Percentiles rank a stretch among this genome's conserved stretches.
Conservation (phyloP, 2,888 invertebrate genomes). For the Unio delphinus region DNA sequence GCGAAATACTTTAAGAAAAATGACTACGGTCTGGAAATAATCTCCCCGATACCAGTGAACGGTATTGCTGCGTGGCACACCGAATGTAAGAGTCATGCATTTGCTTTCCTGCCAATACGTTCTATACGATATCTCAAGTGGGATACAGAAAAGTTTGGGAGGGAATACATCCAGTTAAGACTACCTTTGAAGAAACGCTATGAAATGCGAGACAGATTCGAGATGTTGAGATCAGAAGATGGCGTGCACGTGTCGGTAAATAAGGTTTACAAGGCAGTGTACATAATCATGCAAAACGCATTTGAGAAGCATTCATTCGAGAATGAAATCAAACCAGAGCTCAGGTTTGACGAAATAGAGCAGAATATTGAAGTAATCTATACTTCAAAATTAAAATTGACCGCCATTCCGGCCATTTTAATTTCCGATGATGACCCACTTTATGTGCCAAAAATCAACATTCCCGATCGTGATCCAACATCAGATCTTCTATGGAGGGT, state of each 20-base stretch:
- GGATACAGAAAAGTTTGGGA: constrained; percentile 15
- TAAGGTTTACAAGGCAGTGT: constrained; percentile 43
- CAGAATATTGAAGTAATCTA: constrained; percentile 33
- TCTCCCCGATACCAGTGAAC: constrained; percentile 22
- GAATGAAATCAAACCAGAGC: constrained; percentile 22
- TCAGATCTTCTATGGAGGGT: constrained; percentile 32
- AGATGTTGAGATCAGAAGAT: constrained; percentile 47
- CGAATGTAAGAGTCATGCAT: constrained; percentile 17
- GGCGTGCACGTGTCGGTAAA: constrained; percentile 48
- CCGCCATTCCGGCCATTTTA: constrained; percentile 28
- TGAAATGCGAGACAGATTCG: constrained; percentile 14
- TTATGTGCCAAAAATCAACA: constrained; percentile 28
- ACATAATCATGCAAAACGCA: constrained; percentile 43
- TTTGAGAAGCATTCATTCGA: constrained; percentile 33
- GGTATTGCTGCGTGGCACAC: constrained; percentile 32
- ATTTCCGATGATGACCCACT: constrained; percentile 28
- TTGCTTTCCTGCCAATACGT: constrained; percentile 29
- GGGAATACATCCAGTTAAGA: constrained; percentile 25
- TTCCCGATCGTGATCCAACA: constrained; percentile 32
- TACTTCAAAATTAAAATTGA: constrained; percentile 26
- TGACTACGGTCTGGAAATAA: constrained; percentile 26
- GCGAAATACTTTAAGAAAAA: constrained; percentile 21
- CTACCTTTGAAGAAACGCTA: constrained; percentile 22
- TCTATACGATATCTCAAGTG: constrained; percentile 29
- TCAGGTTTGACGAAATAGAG: constrained; percentile 33